Base-by-base conservation (phyloP, 1,140 invertebrate species). In the Neodiprion fabricii region DNA sequence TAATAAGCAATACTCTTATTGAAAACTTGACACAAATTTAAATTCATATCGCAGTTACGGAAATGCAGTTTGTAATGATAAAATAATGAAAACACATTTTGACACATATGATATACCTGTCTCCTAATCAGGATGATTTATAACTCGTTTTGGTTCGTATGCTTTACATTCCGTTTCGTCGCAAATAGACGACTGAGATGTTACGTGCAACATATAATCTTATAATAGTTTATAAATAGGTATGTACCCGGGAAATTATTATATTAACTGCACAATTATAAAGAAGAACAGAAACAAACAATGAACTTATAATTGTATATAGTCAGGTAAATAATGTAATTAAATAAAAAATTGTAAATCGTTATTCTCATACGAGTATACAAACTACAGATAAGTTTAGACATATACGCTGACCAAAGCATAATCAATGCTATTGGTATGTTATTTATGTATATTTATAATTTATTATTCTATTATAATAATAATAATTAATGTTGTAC, bases 341-440 rank as follows among this genome's bases (percentile, higher is more conserved):
- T 61, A 61, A 61, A 61, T 61, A 61, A 40, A 40, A 40, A 40
- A 40, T 14, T 61, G n/a, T 80, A 84, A 83, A 85, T 81, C 81
- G 80, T 79, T 81, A 83, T 78, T 74, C 71, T 73, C 74, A 76
- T 74, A 74, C 70, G 72, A 84, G 80, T 87, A 87, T 81, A 83
- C 75, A 85, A 83, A 84, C 82, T 88, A 87, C 73, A 83, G 78
- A 82, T 88, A 88, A 85, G 85, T 88, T 88, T 87, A 88, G 85
- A 88, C 86, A 88, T 86, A 85, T 86, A 89, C 87, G 86, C 85
- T 85, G 83, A 85, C 85, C 85, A 86, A 87, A 82, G 84, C 82
- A 80, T 61, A 5, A 61, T 83, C 40, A 77, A 81, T 80, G 83
- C 82, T 77, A 78, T 87, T 84, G 84, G 84, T 83, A 80, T 84